These are phyloP conservation scores for Chionis minor DNA, from an alignment of 2,113 vertebrate species.

Conservation along the genomic window DNA sequence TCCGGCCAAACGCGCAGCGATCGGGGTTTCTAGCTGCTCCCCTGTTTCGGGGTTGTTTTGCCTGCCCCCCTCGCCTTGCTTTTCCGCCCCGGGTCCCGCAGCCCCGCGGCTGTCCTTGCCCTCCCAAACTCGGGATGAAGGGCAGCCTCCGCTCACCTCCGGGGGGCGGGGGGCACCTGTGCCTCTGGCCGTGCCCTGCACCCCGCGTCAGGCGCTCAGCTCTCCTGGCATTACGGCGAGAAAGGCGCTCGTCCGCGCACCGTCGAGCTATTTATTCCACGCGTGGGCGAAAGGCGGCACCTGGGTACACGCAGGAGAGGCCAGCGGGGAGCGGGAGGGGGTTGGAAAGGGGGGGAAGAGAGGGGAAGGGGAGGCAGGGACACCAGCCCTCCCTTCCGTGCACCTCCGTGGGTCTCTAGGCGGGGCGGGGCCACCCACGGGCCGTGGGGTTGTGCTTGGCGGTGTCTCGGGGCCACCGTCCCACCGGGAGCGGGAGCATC, in stretches of 20 bases:
- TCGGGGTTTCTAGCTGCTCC: background rate
- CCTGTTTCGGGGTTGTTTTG: background rate
- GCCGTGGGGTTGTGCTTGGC: no score
- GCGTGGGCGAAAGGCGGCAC: background rate
- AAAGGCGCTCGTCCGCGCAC: background rate
- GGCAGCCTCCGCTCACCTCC: no score
- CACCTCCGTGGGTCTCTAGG: background rate
- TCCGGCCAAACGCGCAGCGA: background rate
- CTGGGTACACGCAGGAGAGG: background rate
- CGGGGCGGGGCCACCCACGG: accelerated
- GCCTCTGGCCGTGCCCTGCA: background rate
- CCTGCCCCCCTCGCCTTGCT: background rate
- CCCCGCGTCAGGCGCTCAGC: background rate
- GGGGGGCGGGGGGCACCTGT: background rate
- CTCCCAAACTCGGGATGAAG: background rate
- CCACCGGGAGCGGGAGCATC: background rate
- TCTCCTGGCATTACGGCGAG: background rate
- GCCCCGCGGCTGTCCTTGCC: no score
- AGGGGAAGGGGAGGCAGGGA: accelerated
- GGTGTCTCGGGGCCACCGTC: background rate
- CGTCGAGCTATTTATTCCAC: background rate
- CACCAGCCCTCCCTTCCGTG: accelerated
- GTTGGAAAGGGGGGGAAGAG: no score
- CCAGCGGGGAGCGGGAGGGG: background rate
- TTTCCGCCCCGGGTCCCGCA: background rate